Percentiles rank a stretch among this genome's conserved stretches.
Evolutionary conservation across 2,797 vertebrate genomes (phyloP).

Genomic region (Rhabdomys pumilio): DNA sequence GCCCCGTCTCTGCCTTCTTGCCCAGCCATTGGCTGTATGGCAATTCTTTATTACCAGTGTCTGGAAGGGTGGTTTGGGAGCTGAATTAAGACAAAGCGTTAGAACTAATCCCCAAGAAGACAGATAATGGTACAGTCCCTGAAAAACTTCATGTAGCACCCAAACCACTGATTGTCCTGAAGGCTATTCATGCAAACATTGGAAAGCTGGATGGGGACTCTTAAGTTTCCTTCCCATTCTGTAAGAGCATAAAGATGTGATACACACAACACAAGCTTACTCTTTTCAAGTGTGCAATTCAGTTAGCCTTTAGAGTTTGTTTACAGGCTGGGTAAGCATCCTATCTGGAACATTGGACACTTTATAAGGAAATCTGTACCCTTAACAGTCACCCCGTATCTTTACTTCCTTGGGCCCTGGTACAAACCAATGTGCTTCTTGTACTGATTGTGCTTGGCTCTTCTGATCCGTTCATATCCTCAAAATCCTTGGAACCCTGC

Average conservation of each 20-base stretch:
- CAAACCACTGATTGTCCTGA: not conserved
- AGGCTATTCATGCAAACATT: not conserved
- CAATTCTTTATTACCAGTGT: too few species aligned
- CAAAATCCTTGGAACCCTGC: not conserved
- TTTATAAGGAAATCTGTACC: not conserved
- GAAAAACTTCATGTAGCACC: not conserved
- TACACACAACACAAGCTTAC: not conserved
- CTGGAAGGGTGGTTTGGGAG: too few species aligned
- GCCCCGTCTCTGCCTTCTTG: too few species aligned
- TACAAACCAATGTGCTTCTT: not conserved
- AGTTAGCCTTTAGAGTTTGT: not conserved
- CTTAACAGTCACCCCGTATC: not conserved
- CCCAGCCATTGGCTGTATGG: too few species aligned
- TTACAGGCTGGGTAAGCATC: not conserved
- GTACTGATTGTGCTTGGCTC: not conserved
- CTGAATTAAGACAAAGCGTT: too few species aligned
- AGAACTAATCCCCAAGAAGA: too few species aligned
- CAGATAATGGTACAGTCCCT: too few species aligned
- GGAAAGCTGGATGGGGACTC: conserved; percentile 38
- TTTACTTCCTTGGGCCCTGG: not conserved
- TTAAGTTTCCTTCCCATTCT: not conserved
- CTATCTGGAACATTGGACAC: not conserved
- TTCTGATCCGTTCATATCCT: not conserved
- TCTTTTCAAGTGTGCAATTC: not conserved
- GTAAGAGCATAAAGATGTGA: conserved; percentile 1